phyloP scores from a whole-genome alignment of 2,888 invertebrate genomes.

The Ptycholaimellus sp. region DNA sequence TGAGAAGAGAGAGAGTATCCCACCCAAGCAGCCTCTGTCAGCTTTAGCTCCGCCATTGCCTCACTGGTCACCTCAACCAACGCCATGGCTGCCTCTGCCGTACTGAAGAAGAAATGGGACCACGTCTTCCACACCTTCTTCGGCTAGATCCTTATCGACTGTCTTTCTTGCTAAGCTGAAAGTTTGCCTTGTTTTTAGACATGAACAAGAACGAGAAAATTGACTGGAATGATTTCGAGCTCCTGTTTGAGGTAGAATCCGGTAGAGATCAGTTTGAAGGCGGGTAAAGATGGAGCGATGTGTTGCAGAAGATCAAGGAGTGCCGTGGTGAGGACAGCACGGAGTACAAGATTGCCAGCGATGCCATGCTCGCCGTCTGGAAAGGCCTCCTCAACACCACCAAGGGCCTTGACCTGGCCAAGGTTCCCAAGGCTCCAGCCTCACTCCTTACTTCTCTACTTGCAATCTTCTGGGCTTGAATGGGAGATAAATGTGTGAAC shows the following conservation, averaged over 20 bases:
- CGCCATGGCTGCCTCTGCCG: not conserved
- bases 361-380: slow-evolving; percentile 8
- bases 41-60: too few relatives aligned
- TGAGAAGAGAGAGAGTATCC: too few relatives aligned
- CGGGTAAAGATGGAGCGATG: not conserved
- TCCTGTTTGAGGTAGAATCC: slow-evolving; percentile 7
- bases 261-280: not conserved
- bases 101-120: slow-evolving; percentile 6
- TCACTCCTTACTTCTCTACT: too few relatives aligned
- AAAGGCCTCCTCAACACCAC: slow-evolving; percentile 4
- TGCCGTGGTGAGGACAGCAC: slow-evolving; percentile 5
- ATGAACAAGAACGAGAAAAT: slow-evolving; percentile 6
- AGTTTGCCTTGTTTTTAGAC: slow-evolving; percentile 3
- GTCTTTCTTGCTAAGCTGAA: not conserved
- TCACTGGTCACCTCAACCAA: too few relatives aligned
- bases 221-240: slow-evolving; percentile 8
- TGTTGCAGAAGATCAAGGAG: slow-evolving; percentile 7
- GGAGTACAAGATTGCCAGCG: slow-evolving; percentile 7
- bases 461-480: too few relatives aligned
- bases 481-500: not conserved
- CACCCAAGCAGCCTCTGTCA: too few relatives aligned
- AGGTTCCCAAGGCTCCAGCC: too few relatives aligned
- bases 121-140: slow-evolving; percentile 7
- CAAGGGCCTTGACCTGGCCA: slow-evolving; percentile 6
- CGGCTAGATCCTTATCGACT: slow-evolving; percentile 2